Percentiles rank a stretch among this genome's conserved stretches.
Conservation (phyloP, 2,888 invertebrate genomes). For the Conus canariensis region DNA sequence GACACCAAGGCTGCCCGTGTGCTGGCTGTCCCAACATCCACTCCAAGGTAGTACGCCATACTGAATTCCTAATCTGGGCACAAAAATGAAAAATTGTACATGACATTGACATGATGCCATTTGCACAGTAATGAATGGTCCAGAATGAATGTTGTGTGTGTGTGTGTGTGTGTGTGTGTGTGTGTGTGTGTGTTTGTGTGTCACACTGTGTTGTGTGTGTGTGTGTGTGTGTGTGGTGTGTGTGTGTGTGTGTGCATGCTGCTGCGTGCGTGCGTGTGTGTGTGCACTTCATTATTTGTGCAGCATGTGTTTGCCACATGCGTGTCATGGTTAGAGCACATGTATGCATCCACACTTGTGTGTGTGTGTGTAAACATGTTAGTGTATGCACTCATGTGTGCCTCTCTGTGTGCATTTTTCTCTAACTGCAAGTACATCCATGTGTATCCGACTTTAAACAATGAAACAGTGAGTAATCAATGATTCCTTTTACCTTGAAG, state of each 20-base stretch:
- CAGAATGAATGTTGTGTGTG: background rate
- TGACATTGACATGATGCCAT: background rate
- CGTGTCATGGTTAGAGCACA: background rate
- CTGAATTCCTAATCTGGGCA: background rate
- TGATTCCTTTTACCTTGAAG: too few relatives aligned
- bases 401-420: background rate
- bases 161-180: background rate
- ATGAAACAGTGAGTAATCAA: too few relatives aligned
- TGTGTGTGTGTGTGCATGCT: background rate
- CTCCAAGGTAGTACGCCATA: slow-evolving; percentile 78
- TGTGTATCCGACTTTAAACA: too few relatives aligned
- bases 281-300: background rate
- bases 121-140: too few relatives aligned
- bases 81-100: background rate
- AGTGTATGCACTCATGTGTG: background rate
- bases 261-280: background rate
- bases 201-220: too few relatives aligned
- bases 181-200: background rate
- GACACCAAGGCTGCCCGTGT: slow-evolving; percentile 88
- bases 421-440: too few relatives aligned
- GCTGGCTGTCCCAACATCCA: slow-evolving; percentile 96
- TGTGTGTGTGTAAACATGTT: background rate
- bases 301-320: background rate
- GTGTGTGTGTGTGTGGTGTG: background rate
- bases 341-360: background rate